Conservation (phyloP, 2,797 vertebrate species). For the Triplophysa bombifrons region DNA sequence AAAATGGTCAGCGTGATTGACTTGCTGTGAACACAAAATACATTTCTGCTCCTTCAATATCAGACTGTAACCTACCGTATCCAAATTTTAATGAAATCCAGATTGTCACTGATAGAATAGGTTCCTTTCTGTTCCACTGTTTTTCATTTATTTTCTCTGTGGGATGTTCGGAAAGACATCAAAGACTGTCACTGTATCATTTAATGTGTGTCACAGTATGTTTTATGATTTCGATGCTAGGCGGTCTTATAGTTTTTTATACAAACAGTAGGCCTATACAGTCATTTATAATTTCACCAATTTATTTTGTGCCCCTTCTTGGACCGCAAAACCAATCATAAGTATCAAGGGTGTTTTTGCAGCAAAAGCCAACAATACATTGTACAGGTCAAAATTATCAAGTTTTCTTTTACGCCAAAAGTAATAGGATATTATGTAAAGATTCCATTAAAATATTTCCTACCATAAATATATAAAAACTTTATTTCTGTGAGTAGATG, state of each 20-base stretch:
- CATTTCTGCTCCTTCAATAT: slow-evolving; percentile 8
- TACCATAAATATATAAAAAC: too few species aligned
- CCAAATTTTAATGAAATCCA: slow-evolving; percentile 31
- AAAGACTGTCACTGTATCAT: slow-evolving; percentile 25
- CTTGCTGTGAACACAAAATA: slow-evolving; percentile 15
- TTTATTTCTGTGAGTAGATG: too few species aligned
- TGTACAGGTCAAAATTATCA: too few species aligned
- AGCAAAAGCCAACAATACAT: too few species aligned
- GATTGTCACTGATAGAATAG: slow-evolving; percentile 39
- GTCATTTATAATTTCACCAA: background rate
- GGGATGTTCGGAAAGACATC: slow-evolving; percentile 29
- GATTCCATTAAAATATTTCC: too few species aligned
- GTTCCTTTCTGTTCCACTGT: slow-evolving; percentile 22
- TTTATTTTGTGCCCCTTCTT: background rate
- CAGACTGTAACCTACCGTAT: slow-evolving; percentile 29
- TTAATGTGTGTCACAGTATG: slow-evolving; percentile 2
- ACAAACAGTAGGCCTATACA: background rate
- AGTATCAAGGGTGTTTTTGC: too few species aligned
- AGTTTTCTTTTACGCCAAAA: too few species aligned
- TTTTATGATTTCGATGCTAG: background rate
- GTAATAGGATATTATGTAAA: too few species aligned
- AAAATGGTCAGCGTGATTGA: slow-evolving; percentile 19
- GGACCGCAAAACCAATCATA: too few species aligned
- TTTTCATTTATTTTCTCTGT: slow-evolving; percentile 31
- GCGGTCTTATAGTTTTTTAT: slow-evolving; percentile 1